Base-by-base conservation (phyloP, 1,140 invertebrate species). In the Drosophila nasuta region DNA sequence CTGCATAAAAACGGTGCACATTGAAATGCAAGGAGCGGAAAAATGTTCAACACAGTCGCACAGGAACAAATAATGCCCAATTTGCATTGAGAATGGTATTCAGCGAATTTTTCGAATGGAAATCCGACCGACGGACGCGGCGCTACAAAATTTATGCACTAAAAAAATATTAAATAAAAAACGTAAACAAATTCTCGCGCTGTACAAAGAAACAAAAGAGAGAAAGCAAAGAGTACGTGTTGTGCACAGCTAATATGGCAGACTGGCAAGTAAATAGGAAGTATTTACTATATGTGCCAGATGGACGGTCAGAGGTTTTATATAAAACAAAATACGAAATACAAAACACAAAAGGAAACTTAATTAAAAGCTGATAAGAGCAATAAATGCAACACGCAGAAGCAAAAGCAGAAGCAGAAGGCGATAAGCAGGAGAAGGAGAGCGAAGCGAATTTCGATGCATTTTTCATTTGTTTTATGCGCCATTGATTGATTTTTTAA, bases 401-500 rank as follows among this genome's bases (percentile, higher is more conserved):
- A 33, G 30, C 20, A 20, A 62, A 20, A 20, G 20, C 3, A 45
- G 8, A 38, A 20, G 69, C 64, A 41, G 43, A 17, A 78, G 52
- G 64, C 54, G 72, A 77, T 81, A 62, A 82, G 79, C 46, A 15
- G 11, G 35, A 46, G 28, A 25, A 25, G 48, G 52, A 79, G 54
- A 67, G 52, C 25, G 6, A 48, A 63, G 79, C 62, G 48, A 45
- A 41, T 28, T 17, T 58, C 52, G 65, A 38, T 62, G 71, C 66
- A 69, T 69, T 74, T 82, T 87, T 87, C 73, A 88, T 87, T 83
- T 83, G 79, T 89, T 88, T 88, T 71, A 82, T 82, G 77, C 71
- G 83, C 82, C 80, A 80, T 88, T 88, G 83, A 88, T 88, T 88
- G 83, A 88, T 88, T 88, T 88, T 88, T 88, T 88, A 89, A 88